Evolutionary conservation across 2,113 vertebrate species (phyloP), one percentile per base, ranked within the genome.

Genomic region (Microtus richardsoni): DNA sequence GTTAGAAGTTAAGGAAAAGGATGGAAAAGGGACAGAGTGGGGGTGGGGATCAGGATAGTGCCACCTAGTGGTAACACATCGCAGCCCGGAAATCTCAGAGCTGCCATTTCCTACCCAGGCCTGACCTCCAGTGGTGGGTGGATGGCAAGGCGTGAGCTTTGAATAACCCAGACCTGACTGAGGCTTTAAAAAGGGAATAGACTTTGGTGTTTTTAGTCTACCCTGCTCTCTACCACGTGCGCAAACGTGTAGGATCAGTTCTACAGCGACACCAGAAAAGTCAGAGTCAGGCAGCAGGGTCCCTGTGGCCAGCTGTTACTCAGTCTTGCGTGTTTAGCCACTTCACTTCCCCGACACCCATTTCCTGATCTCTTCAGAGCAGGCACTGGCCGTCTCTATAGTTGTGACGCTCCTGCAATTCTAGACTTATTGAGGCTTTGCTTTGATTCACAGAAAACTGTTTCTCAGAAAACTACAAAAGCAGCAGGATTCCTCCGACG

Each of bases 371-470:
- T 22, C 11, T 26, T 2, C 33, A 28, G 41, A 0, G 26, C 14
- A 26, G 21, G 54, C 79, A 39, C 64, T 62, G 33, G 2, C 1
- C 9, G 24, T 54, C 86, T 60, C 36, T 11, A 41, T 30, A 17
- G 71, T 17, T 64, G 36, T 44, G 74, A 49, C 39, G 30, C 33
- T 49, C 71, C 39, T 19, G 26, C 17, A 47, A n/a, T 2, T 77
- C 13, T 22, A 30, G 4, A 7, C 1, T 80, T 60, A 91, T 77
- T 89, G 78, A 93, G 93, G 47, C 85, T 85, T 91, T 58, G 68
- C 78, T 92, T 44, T n/a, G 89, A 75, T 21, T 47, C 68, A 80
- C 17, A 73, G 90, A 95, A 94, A 95, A 91, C 58, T 47, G 90
- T 22, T 54, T 14, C 44, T 21, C 74, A 44, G 70, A 68, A 89